A percentile compares a stretch with the other conserved stretches of the same genome.
These are phyloP conservation scores for Ailuropoda melanoleuca DNA, from an alignment of 2,113 vertebrate species.

Conservation along the genomic window DNA sequence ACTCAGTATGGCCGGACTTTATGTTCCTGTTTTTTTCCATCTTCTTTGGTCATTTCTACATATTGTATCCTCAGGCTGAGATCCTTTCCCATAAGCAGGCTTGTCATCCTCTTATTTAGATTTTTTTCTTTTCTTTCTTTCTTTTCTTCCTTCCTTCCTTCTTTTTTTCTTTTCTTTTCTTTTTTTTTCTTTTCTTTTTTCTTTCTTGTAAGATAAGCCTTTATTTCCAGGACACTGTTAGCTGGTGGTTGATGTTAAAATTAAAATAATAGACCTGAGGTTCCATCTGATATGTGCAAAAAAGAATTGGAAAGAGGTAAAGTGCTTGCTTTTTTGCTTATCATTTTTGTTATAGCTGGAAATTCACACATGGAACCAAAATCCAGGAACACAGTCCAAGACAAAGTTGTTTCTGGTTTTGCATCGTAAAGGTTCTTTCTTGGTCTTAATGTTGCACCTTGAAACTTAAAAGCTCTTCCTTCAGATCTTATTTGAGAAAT, in stretches of 20 bases:
- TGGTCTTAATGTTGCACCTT: background rate
- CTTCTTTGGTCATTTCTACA: background rate
- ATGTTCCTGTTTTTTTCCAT: background rate
- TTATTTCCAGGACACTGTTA: constrained; percentile 12
- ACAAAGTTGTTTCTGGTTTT: background rate
- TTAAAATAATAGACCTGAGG: background rate
- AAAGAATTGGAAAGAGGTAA: background rate
- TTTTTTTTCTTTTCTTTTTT: background rate
- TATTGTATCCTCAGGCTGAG: background rate
- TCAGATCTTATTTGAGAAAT: background rate
- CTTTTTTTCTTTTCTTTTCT: background rate
- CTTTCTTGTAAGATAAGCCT: background rate
- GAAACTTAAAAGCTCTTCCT: background rate
- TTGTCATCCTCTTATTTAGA: background rate
- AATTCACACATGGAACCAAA: background rate
- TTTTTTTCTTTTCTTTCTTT: background rate
- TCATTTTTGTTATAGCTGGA: background rate
- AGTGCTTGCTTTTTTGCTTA: background rate
- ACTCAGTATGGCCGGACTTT: constrained; percentile 1
- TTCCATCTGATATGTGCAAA: background rate
- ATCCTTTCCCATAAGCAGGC: background rate
- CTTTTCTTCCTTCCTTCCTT: too few relatives aligned
- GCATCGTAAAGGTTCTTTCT: background rate
- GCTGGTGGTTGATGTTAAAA: background rate
- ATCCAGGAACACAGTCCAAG: background rate